Evolutionary conservation across 2,113 vertebrate species (phyloP).

Genomic region (Prolemur simus): DNA sequence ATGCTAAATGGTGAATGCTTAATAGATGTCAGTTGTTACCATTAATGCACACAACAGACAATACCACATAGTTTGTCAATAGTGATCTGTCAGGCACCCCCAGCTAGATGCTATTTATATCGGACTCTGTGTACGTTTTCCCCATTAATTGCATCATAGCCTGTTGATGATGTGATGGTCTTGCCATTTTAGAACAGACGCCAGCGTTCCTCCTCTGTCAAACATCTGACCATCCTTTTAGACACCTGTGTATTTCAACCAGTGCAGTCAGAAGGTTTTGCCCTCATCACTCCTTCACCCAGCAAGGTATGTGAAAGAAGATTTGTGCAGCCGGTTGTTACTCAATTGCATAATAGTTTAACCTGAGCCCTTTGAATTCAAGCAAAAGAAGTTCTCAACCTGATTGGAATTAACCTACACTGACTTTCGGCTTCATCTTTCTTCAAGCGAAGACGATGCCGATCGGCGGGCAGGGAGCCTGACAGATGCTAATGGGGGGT

Average conservation of each 20-base stretch:
- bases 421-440: conserved; percentile 49
- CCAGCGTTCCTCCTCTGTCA: conserved; percentile 16
- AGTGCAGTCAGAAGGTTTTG: not conserved
- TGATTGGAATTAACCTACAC: conserved; percentile 46
- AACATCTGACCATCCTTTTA: not conserved
- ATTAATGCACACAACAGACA: not conserved
- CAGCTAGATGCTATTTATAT: no score
- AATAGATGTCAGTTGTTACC: not conserved
- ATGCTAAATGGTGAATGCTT: not conserved
- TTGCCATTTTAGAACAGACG: not conserved
- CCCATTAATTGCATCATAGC: not conserved
- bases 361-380: not conserved
- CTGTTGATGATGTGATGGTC: not conserved
- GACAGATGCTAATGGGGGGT: conserved; percentile 36
- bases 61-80: not conserved
- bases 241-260: fast-evolving
- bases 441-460: not conserved
- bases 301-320: not conserved
- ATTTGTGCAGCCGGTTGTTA: not conserved
- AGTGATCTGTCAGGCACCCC: not conserved
- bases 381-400: conserved; percentile 55
- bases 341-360: conserved; percentile 33
- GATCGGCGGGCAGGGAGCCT: not conserved
- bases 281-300: not conserved
- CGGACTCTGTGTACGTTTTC: not conserved